Conservation (phyloP, 2,888 invertebrate species). For the Agonum fuliginosum region DNA sequence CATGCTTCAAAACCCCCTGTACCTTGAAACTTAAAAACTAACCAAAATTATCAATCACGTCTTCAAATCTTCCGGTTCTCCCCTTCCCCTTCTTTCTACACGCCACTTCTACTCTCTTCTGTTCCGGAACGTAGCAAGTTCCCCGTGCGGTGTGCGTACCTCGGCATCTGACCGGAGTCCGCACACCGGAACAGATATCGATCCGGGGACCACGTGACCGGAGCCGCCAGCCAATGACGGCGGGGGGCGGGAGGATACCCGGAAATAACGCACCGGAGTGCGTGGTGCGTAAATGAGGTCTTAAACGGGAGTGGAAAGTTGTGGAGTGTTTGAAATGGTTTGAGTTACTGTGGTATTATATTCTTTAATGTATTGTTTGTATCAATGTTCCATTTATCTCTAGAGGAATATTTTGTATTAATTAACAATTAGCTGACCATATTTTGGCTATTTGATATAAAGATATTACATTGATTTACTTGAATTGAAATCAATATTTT, state of each 20-base stretch:
- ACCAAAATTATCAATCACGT: neutral
- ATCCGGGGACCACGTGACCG: conserved; percentile 59
- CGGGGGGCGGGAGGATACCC: conserved; percentile 32
- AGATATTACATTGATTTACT: too few relatives aligned
- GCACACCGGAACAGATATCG: conserved; percentile 58
- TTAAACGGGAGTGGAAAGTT: neutral
- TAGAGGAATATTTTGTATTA: too few relatives aligned
- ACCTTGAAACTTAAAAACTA: neutral
- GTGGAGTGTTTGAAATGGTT: neutral
- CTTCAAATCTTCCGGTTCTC: neutral
- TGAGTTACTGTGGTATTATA: too few relatives aligned
- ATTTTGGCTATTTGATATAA: too few relatives aligned
- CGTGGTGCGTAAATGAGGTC: neutral
- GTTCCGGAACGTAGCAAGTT: neutral
- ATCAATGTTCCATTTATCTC: too few relatives aligned
- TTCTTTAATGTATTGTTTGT: too few relatives aligned
- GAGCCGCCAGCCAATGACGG: conserved; percentile 51
- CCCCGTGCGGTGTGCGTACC: conserved; percentile 47
- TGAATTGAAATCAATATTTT: too few relatives aligned
- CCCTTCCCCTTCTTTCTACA: too few relatives aligned
- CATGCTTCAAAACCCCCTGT: too few relatives aligned
- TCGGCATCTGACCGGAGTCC: conserved; percentile 52
- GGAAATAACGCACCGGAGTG: conserved; percentile 27
- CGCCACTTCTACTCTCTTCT: too few relatives aligned
- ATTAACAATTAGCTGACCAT: too few relatives aligned